Evolutionary conservation across 1,140 invertebrate species (phyloP).

Genomic region (Ericerus pela): DNA sequence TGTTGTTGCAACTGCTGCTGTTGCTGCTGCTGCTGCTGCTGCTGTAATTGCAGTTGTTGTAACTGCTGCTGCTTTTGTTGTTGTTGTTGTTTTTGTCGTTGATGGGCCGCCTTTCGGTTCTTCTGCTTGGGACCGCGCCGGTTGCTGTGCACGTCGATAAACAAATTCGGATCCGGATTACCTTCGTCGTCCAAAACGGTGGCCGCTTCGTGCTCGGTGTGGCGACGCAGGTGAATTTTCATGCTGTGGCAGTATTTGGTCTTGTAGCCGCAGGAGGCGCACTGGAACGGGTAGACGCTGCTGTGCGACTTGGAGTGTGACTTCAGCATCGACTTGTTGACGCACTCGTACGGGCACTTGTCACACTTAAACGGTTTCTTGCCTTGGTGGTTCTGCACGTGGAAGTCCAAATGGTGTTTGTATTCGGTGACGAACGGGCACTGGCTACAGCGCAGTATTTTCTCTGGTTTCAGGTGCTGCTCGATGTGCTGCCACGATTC

Average conservation of each 20-base stretch:
- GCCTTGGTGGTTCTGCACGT: conserved; percentile 85
- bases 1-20: not conserved
- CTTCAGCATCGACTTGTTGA: conserved; percentile 99
- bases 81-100: conserved; percentile 9
- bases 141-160: conserved; percentile 82
- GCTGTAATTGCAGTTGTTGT: conserved; percentile 2
- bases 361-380: conserved; percentile 93
- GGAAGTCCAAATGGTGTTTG: conserved; percentile 97
- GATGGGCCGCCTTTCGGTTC: conserved; percentile 21
- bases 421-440: conserved; percentile 97
- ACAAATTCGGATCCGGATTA: conserved; percentile 64
- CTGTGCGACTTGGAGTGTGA: conserved; percentile 97
- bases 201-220: conserved; percentile 67
- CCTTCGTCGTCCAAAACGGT: conserved; percentile 77
- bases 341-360: conserved; percentile 83
- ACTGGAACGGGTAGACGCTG: conserved; percentile 90
- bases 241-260: conserved; percentile 97
- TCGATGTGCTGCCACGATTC: conserved; percentile 89
- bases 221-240: conserved; percentile 89
- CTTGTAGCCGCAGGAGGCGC: conserved; percentile 86
- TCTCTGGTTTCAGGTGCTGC: conserved; percentile 80
- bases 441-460: conserved; percentile 73
- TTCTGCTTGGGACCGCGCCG: conserved; percentile 67
- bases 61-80: not conserved
- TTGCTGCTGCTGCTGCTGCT: not conserved